Conservation (phyloP, 35 echinoderm and acorn worm genomes). For the Anneissia japonica region DNA sequence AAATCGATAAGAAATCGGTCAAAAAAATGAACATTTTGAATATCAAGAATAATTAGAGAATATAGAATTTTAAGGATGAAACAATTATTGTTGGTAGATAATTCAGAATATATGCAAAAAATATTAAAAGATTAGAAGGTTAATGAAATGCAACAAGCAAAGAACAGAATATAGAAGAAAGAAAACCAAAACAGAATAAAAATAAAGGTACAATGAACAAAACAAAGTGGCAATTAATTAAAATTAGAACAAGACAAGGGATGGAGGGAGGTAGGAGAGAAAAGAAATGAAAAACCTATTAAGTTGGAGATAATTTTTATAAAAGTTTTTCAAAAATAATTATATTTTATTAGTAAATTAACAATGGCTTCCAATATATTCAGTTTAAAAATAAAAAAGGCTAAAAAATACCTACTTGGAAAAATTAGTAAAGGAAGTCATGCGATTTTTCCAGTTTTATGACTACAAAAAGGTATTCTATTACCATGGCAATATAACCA, state of each 20-base stretch:
- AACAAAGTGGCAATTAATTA: neutral
- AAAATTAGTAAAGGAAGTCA: neutral
- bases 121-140: neutral
- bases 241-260: neutral
- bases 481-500: neutral
- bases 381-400: neutral
- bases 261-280: neutral
- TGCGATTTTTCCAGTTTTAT: neutral
- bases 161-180: neutral
- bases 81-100: neutral
- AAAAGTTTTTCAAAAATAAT: neutral
- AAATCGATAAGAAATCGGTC: neutral
- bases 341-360: no score
- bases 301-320: neutral
- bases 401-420: neutral
- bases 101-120: no score
- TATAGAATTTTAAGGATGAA: neutral
- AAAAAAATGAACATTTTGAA: neutral
- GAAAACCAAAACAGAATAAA: neutral
- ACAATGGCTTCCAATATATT: neutral
- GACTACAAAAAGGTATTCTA: neutral
- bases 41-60: neutral
- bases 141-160: neutral
- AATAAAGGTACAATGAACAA: no score
- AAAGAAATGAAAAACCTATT: neutral